phyloP scores from a whole-genome alignment of 1,140 invertebrate genomes.

The Conus ventricosus region DNA sequence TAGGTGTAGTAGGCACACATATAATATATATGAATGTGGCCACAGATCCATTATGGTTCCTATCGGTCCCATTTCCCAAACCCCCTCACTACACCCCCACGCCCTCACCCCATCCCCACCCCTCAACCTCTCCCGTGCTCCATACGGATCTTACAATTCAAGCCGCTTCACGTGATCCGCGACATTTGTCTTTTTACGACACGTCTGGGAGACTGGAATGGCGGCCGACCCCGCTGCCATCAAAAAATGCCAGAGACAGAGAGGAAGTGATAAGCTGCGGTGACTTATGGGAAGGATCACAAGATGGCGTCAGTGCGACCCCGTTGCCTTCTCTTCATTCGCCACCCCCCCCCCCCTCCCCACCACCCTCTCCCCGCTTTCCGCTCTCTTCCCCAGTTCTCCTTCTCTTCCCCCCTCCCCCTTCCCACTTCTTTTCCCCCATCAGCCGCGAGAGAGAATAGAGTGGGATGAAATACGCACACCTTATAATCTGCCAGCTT shows the following conservation, averaged over 20 bases:
- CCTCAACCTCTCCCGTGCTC: neutral
- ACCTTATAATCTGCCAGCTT: neutral
- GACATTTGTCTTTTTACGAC: constrained; percentile 9
- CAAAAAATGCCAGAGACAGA: constrained; percentile 13
- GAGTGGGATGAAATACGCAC: neutral
- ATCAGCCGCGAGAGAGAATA: too few relatives aligned
- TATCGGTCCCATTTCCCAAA: too few relatives aligned
- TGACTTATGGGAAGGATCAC: constrained; percentile 24
- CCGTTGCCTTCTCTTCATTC: neutral
- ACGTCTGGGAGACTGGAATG: neutral
- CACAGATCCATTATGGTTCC: neutral
- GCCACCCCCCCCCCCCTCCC: neutral
- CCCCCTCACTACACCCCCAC: too few relatives aligned
- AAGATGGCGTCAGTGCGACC: constrained; percentile 16
- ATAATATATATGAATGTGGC: too few relatives aligned
- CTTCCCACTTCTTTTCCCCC: too few relatives aligned
- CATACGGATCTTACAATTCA: neutral
- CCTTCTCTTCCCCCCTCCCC: too few relatives aligned
- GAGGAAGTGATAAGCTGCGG: constrained; percentile 2
- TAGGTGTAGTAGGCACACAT: too few relatives aligned
- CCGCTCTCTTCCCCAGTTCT: too few relatives aligned
- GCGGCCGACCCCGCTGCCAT: neutral
- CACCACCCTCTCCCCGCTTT: too few relatives aligned
- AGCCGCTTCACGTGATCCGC: neutral
- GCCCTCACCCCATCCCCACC: too few relatives aligned